These are phyloP conservation scores for Gymnobelideus leadbeateri DNA, from an alignment of 2,113 vertebrate species.

Conservation along the genomic window DNA sequence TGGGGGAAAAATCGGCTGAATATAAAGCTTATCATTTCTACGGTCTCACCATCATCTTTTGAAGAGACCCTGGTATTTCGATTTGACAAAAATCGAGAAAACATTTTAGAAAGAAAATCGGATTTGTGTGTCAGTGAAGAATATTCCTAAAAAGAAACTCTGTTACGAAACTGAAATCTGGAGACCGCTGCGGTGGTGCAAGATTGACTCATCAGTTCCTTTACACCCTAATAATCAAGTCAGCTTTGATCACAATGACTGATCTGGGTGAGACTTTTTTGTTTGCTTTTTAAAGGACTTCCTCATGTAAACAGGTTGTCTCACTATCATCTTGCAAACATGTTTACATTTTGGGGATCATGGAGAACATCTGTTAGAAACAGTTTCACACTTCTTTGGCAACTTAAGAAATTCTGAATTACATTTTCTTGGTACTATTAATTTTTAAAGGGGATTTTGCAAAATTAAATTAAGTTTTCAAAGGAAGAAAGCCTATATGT, in stretches of 20 bases:
- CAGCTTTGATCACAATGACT: slow-evolving; percentile 87
- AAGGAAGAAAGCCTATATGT: neutral
- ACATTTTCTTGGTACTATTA: slow-evolving; percentile 57
- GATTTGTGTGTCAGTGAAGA: slow-evolving; percentile 81
- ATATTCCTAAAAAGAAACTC: slow-evolving; percentile 89
- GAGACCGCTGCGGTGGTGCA: slow-evolving; percentile 81
- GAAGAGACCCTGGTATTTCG: slow-evolving; percentile 76
- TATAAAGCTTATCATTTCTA: neutral
- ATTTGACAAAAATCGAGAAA: slow-evolving; percentile 70
- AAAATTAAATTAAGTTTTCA: slow-evolving; percentile 53
- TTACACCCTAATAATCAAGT: slow-evolving; percentile 86
- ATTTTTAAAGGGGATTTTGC: slow-evolving; percentile 49
- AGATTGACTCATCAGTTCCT: slow-evolving; percentile 89
- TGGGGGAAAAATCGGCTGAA: neutral
- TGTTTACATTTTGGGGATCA: slow-evolving; percentile 78
- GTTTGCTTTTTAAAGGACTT: slow-evolving; percentile 77
- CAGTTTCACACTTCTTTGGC: slow-evolving; percentile 80
- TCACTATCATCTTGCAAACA: slow-evolving; percentile 75
- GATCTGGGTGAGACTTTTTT: slow-evolving; percentile 79
- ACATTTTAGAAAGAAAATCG: slow-evolving; percentile 80
- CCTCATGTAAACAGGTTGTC: slow-evolving; percentile 82
- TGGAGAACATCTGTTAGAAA: slow-evolving; percentile 82
- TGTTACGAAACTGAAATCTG: slow-evolving; percentile 88
- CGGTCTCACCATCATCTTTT: slow-evolving; percentile 60
- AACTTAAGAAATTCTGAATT: slow-evolving; percentile 77